Conservation (phyloP, 1,140 invertebrate genomes). For the Panulirus ornatus region DNA sequence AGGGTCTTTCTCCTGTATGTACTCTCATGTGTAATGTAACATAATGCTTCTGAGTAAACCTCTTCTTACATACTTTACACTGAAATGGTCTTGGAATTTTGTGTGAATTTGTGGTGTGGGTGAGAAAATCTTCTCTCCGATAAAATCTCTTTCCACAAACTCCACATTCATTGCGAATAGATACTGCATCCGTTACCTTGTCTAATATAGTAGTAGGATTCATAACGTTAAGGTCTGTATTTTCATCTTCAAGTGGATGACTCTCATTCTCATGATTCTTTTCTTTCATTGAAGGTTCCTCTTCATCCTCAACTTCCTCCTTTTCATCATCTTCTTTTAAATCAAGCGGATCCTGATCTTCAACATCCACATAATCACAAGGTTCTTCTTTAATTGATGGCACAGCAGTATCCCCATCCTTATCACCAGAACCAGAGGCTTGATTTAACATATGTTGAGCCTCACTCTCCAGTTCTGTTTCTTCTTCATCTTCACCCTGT, state of each 20-base stretch:
- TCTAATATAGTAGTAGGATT: slow-evolving; percentile 36
- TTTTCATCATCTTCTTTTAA: background rate
- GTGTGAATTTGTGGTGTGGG: slow-evolving; percentile 66
- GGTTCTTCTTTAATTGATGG: slow-evolving; percentile 50
- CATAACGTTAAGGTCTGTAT: background rate
- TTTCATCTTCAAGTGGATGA: background rate
- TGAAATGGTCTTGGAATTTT: slow-evolving; percentile 66
- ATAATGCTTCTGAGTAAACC: slow-evolving; percentile 74
- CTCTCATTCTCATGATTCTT: background rate
- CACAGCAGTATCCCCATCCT: background rate
- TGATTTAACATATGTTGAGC: background rate
- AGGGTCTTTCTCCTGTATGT: slow-evolving; percentile 80
- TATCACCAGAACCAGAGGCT: background rate
- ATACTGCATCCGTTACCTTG: slow-evolving; percentile 54
- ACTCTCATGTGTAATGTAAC: slow-evolving; percentile 76
- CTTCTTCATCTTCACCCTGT: slow-evolving; percentile 54
- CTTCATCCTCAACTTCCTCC: background rate
- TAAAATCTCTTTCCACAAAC: slow-evolving; percentile 71
- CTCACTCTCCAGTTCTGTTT: slow-evolving; percentile 32
- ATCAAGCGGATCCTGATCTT: slow-evolving; percentile 60
- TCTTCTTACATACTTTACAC: slow-evolving; percentile 72
- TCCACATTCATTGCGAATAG: slow-evolving; percentile 62
- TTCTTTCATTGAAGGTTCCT: background rate
- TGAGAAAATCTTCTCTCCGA: slow-evolving; percentile 57
- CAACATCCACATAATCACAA: slow-evolving; percentile 20